phyloP scores from a whole-genome alignment of 2,888 invertebrate species.

The Stictocephala bisonia region DNA sequence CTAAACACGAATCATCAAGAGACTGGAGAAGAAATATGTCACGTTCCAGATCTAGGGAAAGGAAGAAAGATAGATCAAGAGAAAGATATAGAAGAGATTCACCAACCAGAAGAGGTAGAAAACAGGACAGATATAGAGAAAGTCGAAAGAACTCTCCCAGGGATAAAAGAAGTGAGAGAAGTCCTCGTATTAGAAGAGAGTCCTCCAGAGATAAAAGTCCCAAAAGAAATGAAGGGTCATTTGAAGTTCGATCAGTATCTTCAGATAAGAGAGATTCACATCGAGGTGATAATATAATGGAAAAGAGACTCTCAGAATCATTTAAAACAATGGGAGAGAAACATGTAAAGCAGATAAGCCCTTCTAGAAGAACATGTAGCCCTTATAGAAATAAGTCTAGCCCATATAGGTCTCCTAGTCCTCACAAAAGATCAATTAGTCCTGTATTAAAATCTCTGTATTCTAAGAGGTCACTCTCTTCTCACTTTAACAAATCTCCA shows the following conservation, averaged over 20 bases:
- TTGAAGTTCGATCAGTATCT: constrained; percentile 5
- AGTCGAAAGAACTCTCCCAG: constrained; percentile 18
- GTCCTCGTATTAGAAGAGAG: constrained; percentile 47
- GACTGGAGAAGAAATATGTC: constrained; percentile 48
- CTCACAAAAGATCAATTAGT: constrained; percentile 1
- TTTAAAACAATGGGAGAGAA: neutral
- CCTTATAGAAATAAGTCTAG: constrained; percentile 19
- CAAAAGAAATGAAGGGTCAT: constrained; percentile 46
- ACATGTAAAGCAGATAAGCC: constrained; percentile 4
- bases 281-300: neutral
- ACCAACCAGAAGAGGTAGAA: constrained; percentile 24
- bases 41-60: constrained; percentile 40
- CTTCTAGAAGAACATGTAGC: neutral
- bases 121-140: constrained; percentile 39
- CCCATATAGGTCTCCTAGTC: constrained; percentile 24
- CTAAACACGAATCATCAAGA: constrained; percentile 43
- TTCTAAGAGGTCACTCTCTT: neutral
- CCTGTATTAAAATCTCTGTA: constrained; percentile 19
- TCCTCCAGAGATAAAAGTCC: constrained; percentile 46
- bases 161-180: constrained; percentile 40
- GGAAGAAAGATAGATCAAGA: constrained; percentile 23
- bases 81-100: constrained; percentile 40
- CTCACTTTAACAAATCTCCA: neutral
- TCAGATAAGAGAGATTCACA: constrained; percentile 6
- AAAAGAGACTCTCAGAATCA: neutral